These are phyloP conservation scores for Carposina sasakii DNA, from an alignment of 1,140 invertebrate species.

Conservation along the genomic window DNA sequence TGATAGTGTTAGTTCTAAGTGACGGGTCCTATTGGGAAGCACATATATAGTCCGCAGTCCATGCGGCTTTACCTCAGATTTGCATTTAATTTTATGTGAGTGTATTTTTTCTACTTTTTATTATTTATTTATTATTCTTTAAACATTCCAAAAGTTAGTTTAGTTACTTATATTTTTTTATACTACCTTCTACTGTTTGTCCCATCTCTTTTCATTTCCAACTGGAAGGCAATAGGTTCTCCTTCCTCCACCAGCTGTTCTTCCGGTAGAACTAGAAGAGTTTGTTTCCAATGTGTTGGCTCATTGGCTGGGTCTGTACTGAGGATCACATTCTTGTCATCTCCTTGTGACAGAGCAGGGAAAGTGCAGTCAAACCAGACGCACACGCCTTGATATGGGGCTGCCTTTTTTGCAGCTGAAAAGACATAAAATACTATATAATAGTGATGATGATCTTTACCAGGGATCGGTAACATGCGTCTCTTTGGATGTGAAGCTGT, in stretches of 20 bases:
- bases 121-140: too few relatives aligned
- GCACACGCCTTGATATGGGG: constrained; percentile 82
- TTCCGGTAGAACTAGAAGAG: constrained; percentile 83
- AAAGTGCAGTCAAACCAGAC: constrained; percentile 79
- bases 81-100: too few relatives aligned
- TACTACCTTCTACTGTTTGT: constrained; percentile 42
- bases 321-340: constrained; percentile 70
- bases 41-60: too few relatives aligned
- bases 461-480: too few relatives aligned
- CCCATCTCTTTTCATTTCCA: constrained; percentile 73
- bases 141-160: too few relatives aligned
- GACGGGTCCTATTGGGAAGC: too few relatives aligned
- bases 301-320: constrained; percentile 83
- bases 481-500: too few relatives aligned
- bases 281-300: constrained; percentile 98
- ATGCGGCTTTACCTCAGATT: too few relatives aligned
- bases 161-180: neutral
- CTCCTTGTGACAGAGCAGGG: constrained; percentile 44
- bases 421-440: constrained; percentile 6
- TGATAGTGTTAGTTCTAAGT: too few relatives aligned
- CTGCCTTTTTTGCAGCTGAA: constrained; percentile 71
- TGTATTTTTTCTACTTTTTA: too few relatives aligned
- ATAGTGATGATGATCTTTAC: neutral
- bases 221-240: constrained; percentile 79
- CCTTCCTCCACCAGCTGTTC: constrained; percentile 71